Percentiles rank a stretch among this genome's conserved stretches.
Conservation (phyloP, 2,888 invertebrate genomes). For the Chrysolina americana region DNA sequence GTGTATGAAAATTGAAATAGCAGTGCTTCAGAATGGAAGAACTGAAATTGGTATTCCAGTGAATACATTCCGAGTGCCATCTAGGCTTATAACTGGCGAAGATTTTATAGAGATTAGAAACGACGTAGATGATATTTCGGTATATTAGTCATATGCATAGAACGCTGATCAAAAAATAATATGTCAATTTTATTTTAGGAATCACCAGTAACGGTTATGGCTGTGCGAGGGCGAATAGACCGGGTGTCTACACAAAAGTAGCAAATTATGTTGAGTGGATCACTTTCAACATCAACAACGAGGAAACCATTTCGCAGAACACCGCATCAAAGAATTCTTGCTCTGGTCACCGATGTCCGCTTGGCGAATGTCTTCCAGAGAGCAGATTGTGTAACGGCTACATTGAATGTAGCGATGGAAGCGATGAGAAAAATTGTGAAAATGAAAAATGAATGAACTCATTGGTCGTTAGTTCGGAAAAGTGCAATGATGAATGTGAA, state of each 20-base stretch:
- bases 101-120: not conserved
- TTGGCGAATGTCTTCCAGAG: constrained; percentile 82
- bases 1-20: not conserved
- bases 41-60: not conserved
- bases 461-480: constrained; percentile 5
- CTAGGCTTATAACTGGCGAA: not conserved
- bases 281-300: constrained; percentile 71
- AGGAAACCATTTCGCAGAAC: constrained; percentile 45
- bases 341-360: constrained; percentile 81
- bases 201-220: constrained; percentile 88
- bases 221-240: constrained; percentile 83
- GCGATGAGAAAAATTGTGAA: constrained; percentile 78
- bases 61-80: not conserved
- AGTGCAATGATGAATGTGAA: not conserved
- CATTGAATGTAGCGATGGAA: constrained; percentile 83
- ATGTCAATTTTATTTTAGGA: constrained; percentile 68
- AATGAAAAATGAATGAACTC: constrained; percentile 27
- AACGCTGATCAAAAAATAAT: constrained; percentile 6
- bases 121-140: not conserved
- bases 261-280: constrained; percentile 83
- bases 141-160: not conserved
- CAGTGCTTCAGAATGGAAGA: not conserved
- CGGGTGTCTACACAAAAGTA: constrained; percentile 87
- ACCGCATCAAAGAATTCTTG: constrained; percentile 67
- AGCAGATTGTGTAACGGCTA: constrained; percentile 84